Base-by-base conservation (phyloP, 1,140 invertebrate species). In the Diuraphis noxia region DNA sequence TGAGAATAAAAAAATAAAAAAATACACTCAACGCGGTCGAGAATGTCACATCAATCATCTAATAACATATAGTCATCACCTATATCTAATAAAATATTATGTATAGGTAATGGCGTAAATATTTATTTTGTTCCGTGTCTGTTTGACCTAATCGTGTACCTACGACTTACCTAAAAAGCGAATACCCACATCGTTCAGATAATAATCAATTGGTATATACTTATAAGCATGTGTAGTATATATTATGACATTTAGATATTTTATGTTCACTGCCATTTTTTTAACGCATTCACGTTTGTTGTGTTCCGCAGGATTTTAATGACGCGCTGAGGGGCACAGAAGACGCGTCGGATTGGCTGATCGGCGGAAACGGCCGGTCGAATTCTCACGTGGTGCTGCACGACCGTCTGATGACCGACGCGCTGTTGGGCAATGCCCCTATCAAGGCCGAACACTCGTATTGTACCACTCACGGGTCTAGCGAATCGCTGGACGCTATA, bases 381-480 rank as follows among this genome's bases (percentile, higher is more conserved):
- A 92, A 92, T 79, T 92, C 92, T 13, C 92, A 92, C 43, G 97
- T 98, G 90, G 96, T 98, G 38, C 94, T 98, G 5, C 96, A 98
- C 93, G 98, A 98, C 94, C 95, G 97, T 92, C 95, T 98, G 93
- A 98, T 98, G 96, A 97, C 97, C 41, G 98, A 98, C 93, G 97
- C 97, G 0, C 96, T 96, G 30, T 94, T 98, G 21, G 97, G 96
- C 81, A 93, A 93, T 91, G 93, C 95, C 91, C 96, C 97, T 92
- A 97, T 98, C 94, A 96, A 98, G 95, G 96, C 96, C 93, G 97
- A 98, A 95, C 96, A 97, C 94, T 97, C 96, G 88, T 97, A 97
- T 94, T 97, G 96, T 94, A 90, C 93, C 43, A 91, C 89, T 25
- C 89, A 91, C 77, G 89, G 89, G 43, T 91, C 89, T 40, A 49